Percentiles rank a stretch among this genome's conserved stretches.
phyloP scores from a whole-genome alignment of 2,888 invertebrate species.

The Trachelus tabidus region DNA sequence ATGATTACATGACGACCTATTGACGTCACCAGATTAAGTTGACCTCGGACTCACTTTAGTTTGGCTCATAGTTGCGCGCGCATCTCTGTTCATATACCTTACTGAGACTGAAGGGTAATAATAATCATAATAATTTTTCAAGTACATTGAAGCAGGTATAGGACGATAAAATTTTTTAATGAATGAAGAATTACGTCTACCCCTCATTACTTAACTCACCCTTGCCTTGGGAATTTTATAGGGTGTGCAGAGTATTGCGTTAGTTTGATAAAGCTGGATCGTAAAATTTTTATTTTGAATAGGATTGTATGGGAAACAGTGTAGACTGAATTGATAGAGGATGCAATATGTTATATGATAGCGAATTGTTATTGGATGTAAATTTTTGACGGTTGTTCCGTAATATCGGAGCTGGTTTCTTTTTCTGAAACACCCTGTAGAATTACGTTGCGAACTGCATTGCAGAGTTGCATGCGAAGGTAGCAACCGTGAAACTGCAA shows the following conservation, averaged over 20 bases:
- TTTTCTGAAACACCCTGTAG: neutral
- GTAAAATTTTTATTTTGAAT: too few relatives aligned
- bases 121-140: neutral
- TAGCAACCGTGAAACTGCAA: constrained; percentile 1
- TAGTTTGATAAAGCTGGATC: too few relatives aligned
- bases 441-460: constrained; percentile 35
- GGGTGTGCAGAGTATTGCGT: neutral
- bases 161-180: neutral
- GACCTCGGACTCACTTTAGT: constrained; percentile 31
- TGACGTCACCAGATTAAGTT: constrained; percentile 28
- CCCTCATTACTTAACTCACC: neutral
- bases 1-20: constrained; percentile 23
- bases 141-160: neutral
- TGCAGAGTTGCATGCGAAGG: constrained; percentile 51
- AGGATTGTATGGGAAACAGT: neutral
- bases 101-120: neutral
- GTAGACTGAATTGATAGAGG: too few relatives aligned
- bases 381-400: neutral
- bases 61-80: constrained; percentile 16
- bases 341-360: too few relatives aligned
- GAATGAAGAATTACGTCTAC: neutral
- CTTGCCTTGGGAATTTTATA: neutral
- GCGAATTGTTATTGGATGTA: neutral
- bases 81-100: neutral
- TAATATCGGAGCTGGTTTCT: neutral